Percentiles rank a stretch among this genome's conserved stretches.
Conservation (phyloP, 2,888 invertebrate species). For the Agrilus mali region DNA sequence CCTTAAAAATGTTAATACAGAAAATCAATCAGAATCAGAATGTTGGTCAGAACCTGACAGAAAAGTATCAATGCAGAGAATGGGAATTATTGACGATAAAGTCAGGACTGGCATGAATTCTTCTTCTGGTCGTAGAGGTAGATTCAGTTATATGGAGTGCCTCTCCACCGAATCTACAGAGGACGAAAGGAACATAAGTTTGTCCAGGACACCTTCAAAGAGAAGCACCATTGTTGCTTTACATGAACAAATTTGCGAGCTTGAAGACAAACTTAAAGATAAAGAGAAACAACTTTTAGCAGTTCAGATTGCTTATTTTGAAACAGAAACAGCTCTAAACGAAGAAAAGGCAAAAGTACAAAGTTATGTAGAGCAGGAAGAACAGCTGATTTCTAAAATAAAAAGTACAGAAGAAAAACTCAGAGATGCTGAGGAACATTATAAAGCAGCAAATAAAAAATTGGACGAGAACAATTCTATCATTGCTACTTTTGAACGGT, state of each 20-base stretch:
- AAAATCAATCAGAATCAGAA: slow-evolving; percentile 57
- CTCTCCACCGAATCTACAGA: slow-evolving; percentile 24
- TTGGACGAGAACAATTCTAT: slow-evolving; percentile 10
- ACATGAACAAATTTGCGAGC: slow-evolving; percentile 33
- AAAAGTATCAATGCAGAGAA: slow-evolving; percentile 66
- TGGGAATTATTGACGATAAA: slow-evolving; percentile 49
- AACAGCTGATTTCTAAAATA: slow-evolving; percentile 4
- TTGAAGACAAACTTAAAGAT: slow-evolving; percentile 32
- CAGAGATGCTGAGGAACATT: slow-evolving; percentile 23
- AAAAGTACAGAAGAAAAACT: slow-evolving; percentile 17
- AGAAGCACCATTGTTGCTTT: slow-evolving; percentile 21
- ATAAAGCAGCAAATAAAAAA: slow-evolving; percentile 17
- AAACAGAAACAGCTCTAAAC: slow-evolving; percentile 10
- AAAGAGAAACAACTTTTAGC: slow-evolving; percentile 32
- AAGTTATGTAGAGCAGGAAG: slow-evolving; percentile 2
- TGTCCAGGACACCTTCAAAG: slow-evolving; percentile 16
- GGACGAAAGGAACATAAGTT: slow-evolving; percentile 19
- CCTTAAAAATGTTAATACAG: slow-evolving; percentile 20
- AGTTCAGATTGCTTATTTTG: slow-evolving; percentile 14
- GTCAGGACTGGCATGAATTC: slow-evolving; percentile 33
- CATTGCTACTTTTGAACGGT: slow-evolving; percentile 17
- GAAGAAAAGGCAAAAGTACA: slow-evolving; percentile 10
- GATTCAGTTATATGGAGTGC: slow-evolving; percentile 1
- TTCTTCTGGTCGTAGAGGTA: slow-evolving; percentile 26
- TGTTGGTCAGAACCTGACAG: slow-evolving; percentile 82